Base-by-base conservation (phyloP, 2,797 vertebrate genomes). In the Microctenopoma steveboyesi region DNA sequence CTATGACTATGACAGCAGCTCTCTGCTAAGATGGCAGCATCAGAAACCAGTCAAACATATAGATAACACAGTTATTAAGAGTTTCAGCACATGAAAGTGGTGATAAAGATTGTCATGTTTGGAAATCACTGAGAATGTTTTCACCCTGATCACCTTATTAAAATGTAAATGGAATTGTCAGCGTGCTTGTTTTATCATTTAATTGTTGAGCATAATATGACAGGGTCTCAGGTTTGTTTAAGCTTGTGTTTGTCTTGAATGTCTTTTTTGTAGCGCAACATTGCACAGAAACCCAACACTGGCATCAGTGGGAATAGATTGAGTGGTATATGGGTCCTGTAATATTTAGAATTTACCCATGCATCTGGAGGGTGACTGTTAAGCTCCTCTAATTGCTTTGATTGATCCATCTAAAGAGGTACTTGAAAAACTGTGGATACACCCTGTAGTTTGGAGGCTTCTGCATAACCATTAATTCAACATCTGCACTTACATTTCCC, bases 371-470 rank as follows among this genome's bases (percentile, higher is more conserved):
- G 70, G 77, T 49, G 60, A 18, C 72, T 86, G 82, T 89, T 76
- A 74, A 73, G 67, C 50, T 56, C 80, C 42, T 77, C 11, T 89
- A 88, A 86, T 89, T 89, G 78, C 81, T 85, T 74, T 86, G 79
- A 91, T 83, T 88, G 85, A 88, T 86, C 64, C 73, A 76, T 90
- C 69, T 74, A 64, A 89, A 87, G 75, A 88, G 50, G 59, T 52
- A 28, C 74, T 86, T 86, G 59, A 86, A 83, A 79, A 57, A 69
- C 71, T 51, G 51, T 56, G 64, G 65, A 72, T 83, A 56, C 57
- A 74, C 37, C 67, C 33, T 54, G 68, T 43, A 47, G 74, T 85
- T 84, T 78, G 62, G 52, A 62, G 51, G 48, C 39, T 67, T 53
- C 70, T 62, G 39, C 25, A 39, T 35, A 52, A 46, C 52, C 56